Conservation (phyloP, 2,113 vertebrate species). For the Daphoenositta chrysoptera region DNA sequence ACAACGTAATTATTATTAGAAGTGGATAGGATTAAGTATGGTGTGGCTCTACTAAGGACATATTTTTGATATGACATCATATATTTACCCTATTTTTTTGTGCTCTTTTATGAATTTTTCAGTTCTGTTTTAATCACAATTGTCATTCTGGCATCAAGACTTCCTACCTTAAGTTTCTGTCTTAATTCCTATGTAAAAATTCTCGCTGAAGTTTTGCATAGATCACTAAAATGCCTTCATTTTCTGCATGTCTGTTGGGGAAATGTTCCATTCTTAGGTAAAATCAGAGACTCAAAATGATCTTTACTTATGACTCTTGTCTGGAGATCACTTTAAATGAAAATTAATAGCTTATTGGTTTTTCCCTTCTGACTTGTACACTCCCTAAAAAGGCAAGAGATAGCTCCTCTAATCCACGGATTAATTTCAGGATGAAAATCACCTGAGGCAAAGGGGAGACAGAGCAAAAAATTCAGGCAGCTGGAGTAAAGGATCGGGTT, state of each 20-base stretch:
- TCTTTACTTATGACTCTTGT: neutral
- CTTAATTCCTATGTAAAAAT: neutral
- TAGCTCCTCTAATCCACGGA: neutral
- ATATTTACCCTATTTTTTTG: neutral
- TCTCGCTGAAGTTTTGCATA: neutral
- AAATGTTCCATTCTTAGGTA: neutral
- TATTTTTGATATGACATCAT: neutral
- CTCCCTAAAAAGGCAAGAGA: neutral
- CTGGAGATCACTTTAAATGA: neutral
- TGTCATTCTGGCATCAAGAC: neutral
- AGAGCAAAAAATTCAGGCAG: constrained; percentile 27
- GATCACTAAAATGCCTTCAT: neutral
- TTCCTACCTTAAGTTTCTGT: neutral
- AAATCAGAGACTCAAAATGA: neutral
- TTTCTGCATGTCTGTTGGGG: neutral
- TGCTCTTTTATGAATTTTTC: neutral
- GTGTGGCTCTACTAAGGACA: neutral
- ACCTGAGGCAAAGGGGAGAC: constrained; percentile 28
- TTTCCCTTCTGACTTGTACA: neutral
- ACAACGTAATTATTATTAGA: neutral
- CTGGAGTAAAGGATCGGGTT: constrained; percentile 19
- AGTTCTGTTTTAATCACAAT: neutral
- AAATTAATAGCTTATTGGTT: neutral
- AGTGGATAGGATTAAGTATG: neutral
- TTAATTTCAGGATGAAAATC: constrained; percentile 60